Base-by-base conservation (phyloP, 2,113 vertebrate species). In the Paradoxurus hermaphroditus region DNA sequence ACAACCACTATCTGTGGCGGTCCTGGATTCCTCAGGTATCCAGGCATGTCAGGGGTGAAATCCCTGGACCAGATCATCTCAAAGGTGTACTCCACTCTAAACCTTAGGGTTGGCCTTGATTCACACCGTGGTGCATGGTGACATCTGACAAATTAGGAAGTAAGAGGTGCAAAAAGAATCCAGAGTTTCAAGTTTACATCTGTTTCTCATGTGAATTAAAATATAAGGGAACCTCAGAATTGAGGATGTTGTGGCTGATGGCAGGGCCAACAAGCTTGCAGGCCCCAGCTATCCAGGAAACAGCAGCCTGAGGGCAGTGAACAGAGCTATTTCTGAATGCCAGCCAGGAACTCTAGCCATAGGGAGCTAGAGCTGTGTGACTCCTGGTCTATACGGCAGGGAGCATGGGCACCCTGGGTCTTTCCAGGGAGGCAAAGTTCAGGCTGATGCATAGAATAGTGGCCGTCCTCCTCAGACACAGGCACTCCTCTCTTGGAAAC, bases 121-220 rank as follows among this genome's bases (percentile, higher is more conserved):
- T 44, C 25, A n/a, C 4, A 4, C 23, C 16, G 8, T 4, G 16
- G 62, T 5, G 0, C 5, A 1, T 9, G 41, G 84, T 65, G 18
- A 92, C 53, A 87, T 31, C 56, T 46, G 84, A 81, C 75, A 56
- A 75, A 70, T 62, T 68, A 49, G 39, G 19, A 49, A 46, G 21
- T 2, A 51, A 65, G 34, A 56, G 16, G 23, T 31, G 5, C 53
- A 46, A 83, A 92, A 75, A 53, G 44, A 92, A 34, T 41, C 8
- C 21, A 65, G 34, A 73, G 65, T 83, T 12, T 86, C 84, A 34
- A 39, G 36, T 25, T 44, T 18, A 34, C 67, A 34, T 44, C 29
- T 56, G 3, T 67, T 75, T 59, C 14, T 75, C 27, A 0, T 1
- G 29, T 49, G 36, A 36, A 34, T 56, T 87, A 62, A 83, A 73